Base-by-base conservation (phyloP, 2,113 vertebrate genomes). In the Rhinoderma darwinii region DNA sequence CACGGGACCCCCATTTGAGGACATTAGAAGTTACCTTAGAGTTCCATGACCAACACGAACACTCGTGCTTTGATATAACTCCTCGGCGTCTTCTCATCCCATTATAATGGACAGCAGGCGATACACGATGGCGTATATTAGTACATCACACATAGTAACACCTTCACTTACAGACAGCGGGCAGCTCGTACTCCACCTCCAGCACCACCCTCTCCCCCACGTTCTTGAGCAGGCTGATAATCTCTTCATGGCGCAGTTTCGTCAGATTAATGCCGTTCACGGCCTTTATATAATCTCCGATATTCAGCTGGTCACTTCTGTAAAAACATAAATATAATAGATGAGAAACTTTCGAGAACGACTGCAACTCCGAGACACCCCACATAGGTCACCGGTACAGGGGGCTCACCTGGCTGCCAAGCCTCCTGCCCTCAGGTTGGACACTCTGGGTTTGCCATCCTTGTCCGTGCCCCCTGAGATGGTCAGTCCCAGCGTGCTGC, bases 391-490 rank as follows among this genome's bases (percentile, higher is more conserved):
- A 20, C 5, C 32, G 11, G 5, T 10, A 47, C 39, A 20, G 0
- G 14, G 8, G 32, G 76, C 92, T 97, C 89, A 99, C 98, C 98
- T 98, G 93, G 97, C 96, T 32, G 98, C 98, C 25, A 99, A 93
- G 63, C 98, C 98, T 89, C 98, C 98, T 0, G 97, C 95, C 87
- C 97, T 95, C 84, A 99, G 94, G 91, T 97, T 99, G 88, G 97
- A 99, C 89, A 99, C 97, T 90, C 97, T 93, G 68, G 98, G 98
- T 89, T 96, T 99, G 89, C 97, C 97, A 1, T 99, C 98, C 92
- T 99, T 99, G 93, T 99, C 98, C 0, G 97, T 98, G 41, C 98
- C 98, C 51, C 98, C 98, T 0, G 98, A 99, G 91, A 99, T 97
- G 80, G 98, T 99, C 90, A 99, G 96, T 66, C 98, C 98, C 0